Base-by-base conservation (phyloP, 1,140 invertebrate genomes). In the Phymorhynchus buccinoides region DNA sequence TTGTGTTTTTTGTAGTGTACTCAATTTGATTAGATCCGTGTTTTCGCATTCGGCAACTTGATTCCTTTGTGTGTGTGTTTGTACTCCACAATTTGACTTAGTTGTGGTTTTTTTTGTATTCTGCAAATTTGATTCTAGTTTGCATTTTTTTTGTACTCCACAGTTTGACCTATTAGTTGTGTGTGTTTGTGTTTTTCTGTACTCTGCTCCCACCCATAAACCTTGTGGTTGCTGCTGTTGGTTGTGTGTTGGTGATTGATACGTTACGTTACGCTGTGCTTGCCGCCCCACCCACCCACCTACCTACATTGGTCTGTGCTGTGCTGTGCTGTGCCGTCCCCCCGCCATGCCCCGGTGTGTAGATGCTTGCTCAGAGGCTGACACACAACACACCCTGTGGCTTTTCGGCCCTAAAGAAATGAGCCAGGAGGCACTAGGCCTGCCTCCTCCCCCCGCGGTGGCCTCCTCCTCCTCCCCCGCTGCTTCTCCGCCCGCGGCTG, bases 381-480 rank as follows among this genome's bases (percentile, higher is more conserved):
- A 66, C n/a, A n/a, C 18, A 62, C 56, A 4, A 62, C n/a, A n/a
- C 18, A 62, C 56, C 12, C 22, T 62, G 56, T 62, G 56, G 56
- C 56, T 62, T 62, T 62, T 62, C 56, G 56, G 56, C 44, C 77
- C 32, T 75, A 37, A 56, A 41, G 44, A 79, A 79, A 41, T 16
- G 77, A 48, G 42, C 42, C 27, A 35, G 22, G 66, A 66, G 62
- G 73, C 44, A 66, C 44, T 83, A 83, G 81, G 73, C n/a, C 39
- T 83, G 52, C 35, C 44, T 56, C 81, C 56, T 62, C 56, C 81
- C 66, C n/a, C n/a, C n/a, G n/a, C n/a, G n/a, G n/a, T n/a, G n/a
- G n/a, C 62, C 66, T 73, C 62, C 22, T 83, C 81, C 81, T 66
- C 81, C 56, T 83, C 81, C 62, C 81, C 81, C 44, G 81, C 80